Evolutionary conservation across 2,888 invertebrate species (phyloP), one percentile per base, ranked within the genome.

Genomic region (Strigamia crassipes): DNA sequence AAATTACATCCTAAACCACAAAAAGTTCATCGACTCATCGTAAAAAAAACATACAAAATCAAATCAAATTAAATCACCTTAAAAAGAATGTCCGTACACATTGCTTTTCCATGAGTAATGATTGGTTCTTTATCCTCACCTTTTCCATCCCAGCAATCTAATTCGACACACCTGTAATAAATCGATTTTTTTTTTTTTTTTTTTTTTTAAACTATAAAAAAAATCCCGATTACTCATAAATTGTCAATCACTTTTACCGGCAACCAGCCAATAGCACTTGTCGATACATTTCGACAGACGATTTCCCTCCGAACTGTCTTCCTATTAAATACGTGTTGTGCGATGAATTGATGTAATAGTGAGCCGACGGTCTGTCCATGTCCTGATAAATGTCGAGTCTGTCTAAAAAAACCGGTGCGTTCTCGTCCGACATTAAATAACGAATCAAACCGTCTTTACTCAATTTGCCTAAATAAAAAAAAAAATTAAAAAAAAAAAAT

Each of bases 381-480:
- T 99, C 99, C 88, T 83, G 95, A 87, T 97, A 97, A 86, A 96
- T 94, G 87, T 98, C 98, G 85, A 99, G 90, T n/a, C 98, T 92
- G 89, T 99, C 99, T 85, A 99, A 91, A 89, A 99, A 99, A 84
- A 99, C 99, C 0, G 99, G 99, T 0, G 99, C 97, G 90, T 99
- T 99, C 89, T 99, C 99, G 88, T 99, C 99, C 0, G 99, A 99
- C 97, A 99, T 99, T 85, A 99, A 91, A 90, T 99, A 99, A 83
- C 98, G 93, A 89, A 98, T 96, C 85, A 99, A 92, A 51, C 99
- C 99, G 89, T 99, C 98, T 88, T 97, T 94, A 83, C 95, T 95
- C 85, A 99, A 90, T 88, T 93, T 91, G 88, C 92, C 94, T 94
- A 6, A 38, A 38, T 38, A 4, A 38, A 38, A 38, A 9, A 38